Percentiles rank a stretch among this genome's conserved stretches.
phyloP scores from a whole-genome alignment of 2,797 vertebrate species.

The Rhynchotus rufescens region DNA sequence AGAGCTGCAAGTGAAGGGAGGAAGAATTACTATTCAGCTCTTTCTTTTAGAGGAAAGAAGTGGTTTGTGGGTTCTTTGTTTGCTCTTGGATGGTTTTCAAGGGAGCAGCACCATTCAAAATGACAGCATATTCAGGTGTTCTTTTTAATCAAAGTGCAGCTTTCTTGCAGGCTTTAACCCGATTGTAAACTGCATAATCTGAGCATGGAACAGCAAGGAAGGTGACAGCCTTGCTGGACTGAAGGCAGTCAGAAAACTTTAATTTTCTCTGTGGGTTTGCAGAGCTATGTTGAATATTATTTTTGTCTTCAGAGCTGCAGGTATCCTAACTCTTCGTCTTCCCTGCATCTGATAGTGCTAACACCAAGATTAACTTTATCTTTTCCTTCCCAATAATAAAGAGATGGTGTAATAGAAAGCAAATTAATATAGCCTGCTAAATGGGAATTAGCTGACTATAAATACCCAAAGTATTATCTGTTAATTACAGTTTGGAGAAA shows the following conservation, averaged over 20 bases:
- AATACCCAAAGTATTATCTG: slow-evolving; percentile 15
- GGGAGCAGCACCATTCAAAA: not conserved
- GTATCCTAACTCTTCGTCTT: not conserved
- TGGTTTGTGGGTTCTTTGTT: not conserved
- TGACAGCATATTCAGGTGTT: not conserved
- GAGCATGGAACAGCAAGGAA: not conserved
- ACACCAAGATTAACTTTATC: not conserved
- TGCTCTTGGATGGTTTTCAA: not conserved
- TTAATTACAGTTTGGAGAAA: slow-evolving; percentile 26
- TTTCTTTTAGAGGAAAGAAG: not conserved
- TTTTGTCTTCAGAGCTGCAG: not conserved
- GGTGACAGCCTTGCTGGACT: not conserved
- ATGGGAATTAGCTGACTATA: not conserved
- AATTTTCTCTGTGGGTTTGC: not conserved
- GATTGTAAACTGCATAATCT: not conserved
- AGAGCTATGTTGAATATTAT: not conserved
- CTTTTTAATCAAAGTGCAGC: not conserved
- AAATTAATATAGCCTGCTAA: slow-evolving; percentile 41
- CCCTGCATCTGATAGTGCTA: not conserved
- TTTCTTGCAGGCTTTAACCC: not conserved
- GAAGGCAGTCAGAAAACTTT: not conserved
- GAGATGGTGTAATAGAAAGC: slow-evolving; percentile 19
- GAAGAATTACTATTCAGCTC: not conserved
- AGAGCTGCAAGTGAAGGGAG: not conserved
- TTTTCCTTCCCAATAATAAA: not conserved